Evolutionary conservation across 2,888 invertebrate species (phyloP), one percentile per base, ranked within the genome.

Genomic region (Aricia artaxerxes): DNA sequence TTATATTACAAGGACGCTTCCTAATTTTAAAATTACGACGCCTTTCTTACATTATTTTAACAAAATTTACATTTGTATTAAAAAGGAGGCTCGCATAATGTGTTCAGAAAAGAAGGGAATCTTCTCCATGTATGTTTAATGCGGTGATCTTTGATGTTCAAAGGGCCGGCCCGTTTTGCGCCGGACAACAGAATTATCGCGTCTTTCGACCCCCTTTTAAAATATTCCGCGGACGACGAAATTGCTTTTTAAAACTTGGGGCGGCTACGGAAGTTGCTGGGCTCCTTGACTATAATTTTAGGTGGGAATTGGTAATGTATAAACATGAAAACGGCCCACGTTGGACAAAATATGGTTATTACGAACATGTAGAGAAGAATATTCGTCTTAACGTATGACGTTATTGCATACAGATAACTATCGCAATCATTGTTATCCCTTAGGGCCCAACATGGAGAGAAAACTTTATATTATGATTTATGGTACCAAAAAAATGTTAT

Each of bases 71-170:
- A 92, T 92, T 91, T 90, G 90, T 89, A 91, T 92, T 91, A 90
- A 86, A 83, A 81, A 81, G 79, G 81, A 80, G 79, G 81, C 3
- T 81, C 83, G 85, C 83, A 90, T 92, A 86, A 90, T 90, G 92
- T 91, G 87, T 86, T 24, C 24, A 24, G 85, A 85, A 90, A 91
- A 92, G 88, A 91, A 91, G 90, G 90, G 89, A 91, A 88, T 88
- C 83, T 87, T 85, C 85, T 82, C 84, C 88, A 89, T 91, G 90
- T 92, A 90, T 92, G 92, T 92, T 92, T 92, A 91, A 92, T 92
- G 91, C 87, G 85, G 86, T 88, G 89, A 88, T 80, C 88, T 92
- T 93, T 93, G 92, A 93, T 92, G 90, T 92, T 88, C 87, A 87
- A 88, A 89, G 88, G 84, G 82, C 85, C 85, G 86, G 87, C 88